Conservation (phyloP, 2,113 vertebrate genomes). For the Sinocyclocheilus anophthalmus region DNA sequence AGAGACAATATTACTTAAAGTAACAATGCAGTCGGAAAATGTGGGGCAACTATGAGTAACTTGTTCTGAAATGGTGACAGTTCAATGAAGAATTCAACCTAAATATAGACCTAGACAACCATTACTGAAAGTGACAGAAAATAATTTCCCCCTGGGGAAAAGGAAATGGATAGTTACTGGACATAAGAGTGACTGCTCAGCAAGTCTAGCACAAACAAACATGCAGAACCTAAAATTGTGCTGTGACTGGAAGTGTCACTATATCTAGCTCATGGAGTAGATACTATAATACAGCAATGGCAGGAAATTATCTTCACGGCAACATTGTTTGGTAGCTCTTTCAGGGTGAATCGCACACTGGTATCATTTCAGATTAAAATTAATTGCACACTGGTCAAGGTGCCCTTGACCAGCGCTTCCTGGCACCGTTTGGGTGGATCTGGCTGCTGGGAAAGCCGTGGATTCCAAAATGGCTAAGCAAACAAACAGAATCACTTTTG, state of each 20-base stretch:
- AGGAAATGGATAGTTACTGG: constrained; percentile 52
- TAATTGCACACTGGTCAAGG: constrained; percentile 43
- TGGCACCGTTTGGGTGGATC: constrained; percentile 40
- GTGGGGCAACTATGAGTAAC: not conserved
- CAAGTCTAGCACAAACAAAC: constrained; percentile 16
- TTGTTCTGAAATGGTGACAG: constrained; percentile 25
- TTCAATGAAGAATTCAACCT: constrained; percentile 7
- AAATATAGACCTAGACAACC: constrained; percentile 32
- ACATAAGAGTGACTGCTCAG: constrained; percentile 35
- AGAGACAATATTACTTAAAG: not conserved
- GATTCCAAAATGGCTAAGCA: constrained; percentile 35
- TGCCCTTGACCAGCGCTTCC: constrained; percentile 42
- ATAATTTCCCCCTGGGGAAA: constrained; percentile 37
- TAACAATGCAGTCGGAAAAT: not conserved
- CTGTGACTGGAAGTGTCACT: constrained; percentile 51
- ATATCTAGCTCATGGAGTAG: constrained; percentile 35
- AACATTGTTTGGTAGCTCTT: constrained; percentile 40
- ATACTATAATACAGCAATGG: constrained; percentile 33
- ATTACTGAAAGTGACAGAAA: constrained; percentile 44
- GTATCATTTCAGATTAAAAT: constrained; percentile 49
- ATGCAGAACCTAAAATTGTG: not conserved
- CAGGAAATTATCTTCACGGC: constrained; percentile 31
- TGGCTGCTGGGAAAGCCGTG: constrained; percentile 44
- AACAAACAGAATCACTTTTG: constrained; percentile 44
- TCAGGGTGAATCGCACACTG: constrained; percentile 29